Evolutionary conservation across 2,888 invertebrate species (phyloP).

Genomic region (Neocrepidodera transversa): DNA sequence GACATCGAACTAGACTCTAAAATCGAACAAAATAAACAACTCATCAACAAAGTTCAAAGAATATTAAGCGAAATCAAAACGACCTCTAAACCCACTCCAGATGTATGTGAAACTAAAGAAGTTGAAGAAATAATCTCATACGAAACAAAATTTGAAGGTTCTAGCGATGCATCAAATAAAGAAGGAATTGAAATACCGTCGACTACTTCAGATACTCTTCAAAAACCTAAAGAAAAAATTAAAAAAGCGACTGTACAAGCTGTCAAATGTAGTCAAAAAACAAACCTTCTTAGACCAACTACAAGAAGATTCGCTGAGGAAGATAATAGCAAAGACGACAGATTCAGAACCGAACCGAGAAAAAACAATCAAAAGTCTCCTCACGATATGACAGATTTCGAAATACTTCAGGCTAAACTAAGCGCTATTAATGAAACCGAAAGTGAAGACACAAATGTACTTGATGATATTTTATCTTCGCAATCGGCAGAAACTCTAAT

Average conservation of each 20-base stretch:
- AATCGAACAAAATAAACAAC: conserved; percentile 47
- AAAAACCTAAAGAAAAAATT: background rate
- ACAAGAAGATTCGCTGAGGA: conserved; percentile 1
- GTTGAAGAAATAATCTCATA: too few relatives aligned
- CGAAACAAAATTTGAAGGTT: too few relatives aligned
- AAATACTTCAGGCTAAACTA: conserved; percentile 41
- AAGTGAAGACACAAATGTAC: too few relatives aligned
- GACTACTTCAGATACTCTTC: background rate
- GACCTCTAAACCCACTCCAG: background rate
- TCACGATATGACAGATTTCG: conserved; percentile 32
- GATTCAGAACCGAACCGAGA: conserved; percentile 20
- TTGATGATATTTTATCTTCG: too few relatives aligned
- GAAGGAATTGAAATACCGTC: background rate
- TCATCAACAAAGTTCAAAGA: conserved; percentile 47
- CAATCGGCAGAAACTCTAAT: too few relatives aligned
- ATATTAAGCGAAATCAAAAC: conserved; percentile 45
- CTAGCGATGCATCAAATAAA: too few relatives aligned
- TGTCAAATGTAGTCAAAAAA: too few relatives aligned
- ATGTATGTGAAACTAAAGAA: background rate
- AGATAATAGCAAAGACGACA: background rate
- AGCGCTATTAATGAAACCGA: conserved; percentile 44
- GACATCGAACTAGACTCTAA: conserved; percentile 34
- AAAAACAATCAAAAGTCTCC: conserved; percentile 20
- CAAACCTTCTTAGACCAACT: too few relatives aligned
- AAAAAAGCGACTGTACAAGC: background rate